These are phyloP conservation scores for Arge pagana DNA, from an alignment of 2,888 invertebrate species.

Conservation along the genomic window DNA sequence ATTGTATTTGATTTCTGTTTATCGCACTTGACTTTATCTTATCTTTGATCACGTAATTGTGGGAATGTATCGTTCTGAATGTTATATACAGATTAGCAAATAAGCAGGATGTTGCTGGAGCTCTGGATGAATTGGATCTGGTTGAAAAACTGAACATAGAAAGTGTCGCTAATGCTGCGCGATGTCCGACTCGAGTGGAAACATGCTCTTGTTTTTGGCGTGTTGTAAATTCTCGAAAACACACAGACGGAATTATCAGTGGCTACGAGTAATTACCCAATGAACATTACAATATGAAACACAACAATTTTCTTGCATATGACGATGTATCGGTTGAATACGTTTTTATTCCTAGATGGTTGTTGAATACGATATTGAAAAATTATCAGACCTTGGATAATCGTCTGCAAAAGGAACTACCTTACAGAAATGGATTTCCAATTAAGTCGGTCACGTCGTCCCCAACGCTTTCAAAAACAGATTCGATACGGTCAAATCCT, in stretches of 20 bases:
- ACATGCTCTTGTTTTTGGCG: constrained; percentile 62
- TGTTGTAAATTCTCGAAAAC: constrained; percentile 34
- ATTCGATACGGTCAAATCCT: constrained; percentile 46
- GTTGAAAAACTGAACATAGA: constrained; percentile 79
- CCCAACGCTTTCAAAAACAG: constrained; percentile 39
- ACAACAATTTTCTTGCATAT: background rate
- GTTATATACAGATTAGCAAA: constrained; percentile 78
- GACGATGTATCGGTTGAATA: background rate
- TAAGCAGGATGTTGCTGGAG: constrained; percentile 81
- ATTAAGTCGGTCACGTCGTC: constrained; percentile 33
- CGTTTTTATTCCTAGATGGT: constrained; percentile 47
- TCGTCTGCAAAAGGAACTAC: constrained; percentile 43
- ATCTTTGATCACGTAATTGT: too few relatives aligned
- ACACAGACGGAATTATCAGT: constrained; percentile 44
- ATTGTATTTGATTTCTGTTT: too few relatives aligned
- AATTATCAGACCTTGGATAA: constrained; percentile 45
- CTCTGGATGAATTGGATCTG: constrained; percentile 82
- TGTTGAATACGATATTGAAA: constrained; percentile 47
- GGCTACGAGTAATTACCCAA: constrained; percentile 48
- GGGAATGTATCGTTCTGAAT: too few relatives aligned
- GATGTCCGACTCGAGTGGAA: constrained; percentile 82
- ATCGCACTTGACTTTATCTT: too few relatives aligned
- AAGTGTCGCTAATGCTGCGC: constrained; percentile 73
- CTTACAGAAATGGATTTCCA: constrained; percentile 24
- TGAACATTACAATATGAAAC: background rate